phyloP scores from a whole-genome alignment of 64 coral and sea anemone genomes.

The Cladopsammia gracilis region DNA sequence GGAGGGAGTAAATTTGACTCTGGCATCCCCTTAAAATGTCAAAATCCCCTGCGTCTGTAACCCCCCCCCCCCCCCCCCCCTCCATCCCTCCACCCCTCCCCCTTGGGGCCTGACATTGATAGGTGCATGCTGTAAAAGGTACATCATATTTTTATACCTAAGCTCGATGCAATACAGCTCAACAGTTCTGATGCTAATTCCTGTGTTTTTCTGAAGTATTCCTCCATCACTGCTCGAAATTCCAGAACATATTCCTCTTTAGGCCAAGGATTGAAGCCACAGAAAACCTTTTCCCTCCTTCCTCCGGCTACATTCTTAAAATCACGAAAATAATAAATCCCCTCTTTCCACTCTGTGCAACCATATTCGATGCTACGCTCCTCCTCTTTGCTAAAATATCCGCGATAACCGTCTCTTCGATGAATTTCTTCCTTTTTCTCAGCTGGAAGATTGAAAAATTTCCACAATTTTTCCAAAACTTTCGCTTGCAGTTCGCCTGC shows the following conservation, averaged over 20 bases:
- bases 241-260: constrained; percentile 50
- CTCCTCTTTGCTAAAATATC: constrained; percentile 74
- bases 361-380: constrained; percentile 39
- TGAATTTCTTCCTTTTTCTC: constrained; percentile 78
- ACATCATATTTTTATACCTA: constrained; percentile 20
- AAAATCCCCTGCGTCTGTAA: too few species aligned
- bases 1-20: too few species aligned
- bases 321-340: constrained; percentile 81
- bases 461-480: constrained; percentile 9
- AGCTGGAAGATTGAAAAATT: constrained; percentile 68
- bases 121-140: too few species aligned
- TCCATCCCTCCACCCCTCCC: too few species aligned
- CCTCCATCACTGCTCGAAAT: constrained; percentile 31
- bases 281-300: constrained; percentile 42
- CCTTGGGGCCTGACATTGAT: too few species aligned
- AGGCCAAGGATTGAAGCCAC: constrained; percentile 71
- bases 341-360: constrained; percentile 72
- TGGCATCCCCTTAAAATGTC: too few species aligned
- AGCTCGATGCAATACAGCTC: constrained; percentile 37
- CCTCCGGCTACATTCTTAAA: constrained; percentile 33
- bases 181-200: constrained; percentile 30
- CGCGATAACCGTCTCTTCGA: constrained; percentile 48
- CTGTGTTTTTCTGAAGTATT: constrained; percentile 59
- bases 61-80: too few species aligned
- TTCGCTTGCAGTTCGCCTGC: background rate